Base-by-base conservation (phyloP, 1,140 invertebrate species). In the Drosophila azteca region DNA sequence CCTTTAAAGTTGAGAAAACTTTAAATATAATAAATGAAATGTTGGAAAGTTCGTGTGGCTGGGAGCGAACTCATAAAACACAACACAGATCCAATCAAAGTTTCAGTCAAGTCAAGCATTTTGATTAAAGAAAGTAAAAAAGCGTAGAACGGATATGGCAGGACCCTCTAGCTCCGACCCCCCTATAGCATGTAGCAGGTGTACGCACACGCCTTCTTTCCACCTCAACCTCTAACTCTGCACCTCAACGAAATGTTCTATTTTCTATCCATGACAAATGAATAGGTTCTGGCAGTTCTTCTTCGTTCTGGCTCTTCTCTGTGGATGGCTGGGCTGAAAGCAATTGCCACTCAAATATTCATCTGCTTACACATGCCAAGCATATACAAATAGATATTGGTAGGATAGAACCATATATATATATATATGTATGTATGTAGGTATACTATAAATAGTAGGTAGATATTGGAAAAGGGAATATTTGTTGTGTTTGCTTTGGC, bases 261-360 rank as follows among this genome's bases (percentile, higher is more conserved):
- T 43, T 52, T 26, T 43, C 11, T 35, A 62, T 26, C 51, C 39
- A 45, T 22, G 49, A 53, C 39, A 62, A 62, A 62, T 62, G 39
- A 53, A 52, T 39, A 44, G 49, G 59, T 62, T 62, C 35, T 22
- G 6, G 22, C 44, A 62, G 49, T 62, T 53, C 24, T 35, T 17
- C 51, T 22, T 17, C 20, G 22, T 31, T 22, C 22, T 20, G 17
- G 3, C 8, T 26, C 24, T 26, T 3, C 24, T 26, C 24, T 26
- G 24, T 26, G 57, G 24, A n/a, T 29, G 20, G 39, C 17, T 61
- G 8, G 20, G 39, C 17, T 61, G 8, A 45, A 51, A 59, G 43
- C 49, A 68, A 59, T 50, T 51, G 48, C n/a, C 24, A 51, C 54
- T 51, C 63, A 66, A 62, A 68, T 60, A 53, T 68, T 68, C 65